Base-by-base conservation (phyloP, 2,797 vertebrate genomes). In the Protonibea diacanthus region DNA sequence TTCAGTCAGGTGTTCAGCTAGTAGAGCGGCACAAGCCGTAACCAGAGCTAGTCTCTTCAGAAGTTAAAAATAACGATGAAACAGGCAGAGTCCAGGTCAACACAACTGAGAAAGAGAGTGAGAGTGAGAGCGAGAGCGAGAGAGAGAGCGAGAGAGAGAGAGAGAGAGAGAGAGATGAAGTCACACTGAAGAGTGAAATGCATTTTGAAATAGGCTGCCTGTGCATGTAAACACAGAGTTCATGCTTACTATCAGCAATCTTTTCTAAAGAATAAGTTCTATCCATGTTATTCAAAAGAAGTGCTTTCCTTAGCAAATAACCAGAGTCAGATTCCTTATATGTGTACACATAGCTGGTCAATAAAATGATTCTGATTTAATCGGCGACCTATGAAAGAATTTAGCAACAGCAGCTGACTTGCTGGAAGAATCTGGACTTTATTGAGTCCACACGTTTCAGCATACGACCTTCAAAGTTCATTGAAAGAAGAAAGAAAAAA, bases 1-100 rank as follows among this genome's bases (percentile, higher is more conserved):
- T 62, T 82, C 76, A 40, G 84, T 86, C 78, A 87, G 86, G 84
- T 76, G 78, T 75, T 84, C 29, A 0, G 80, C 76, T 71, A 49
- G 72, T 45, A 42, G 68, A 81, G 77, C 56, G 21, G 38, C 48
- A 59, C 55, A 15, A 65, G 80, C 70, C 72, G 93, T 93, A 95
- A 95, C 93, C 86, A 93, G 91, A 95, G 93, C 89, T 88, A 74
- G 73, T 63, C 81, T 74, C 78, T 70, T 85, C 70, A 5, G 42
- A 76, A 70, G 94, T 90, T 95, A 95, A 94, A 95, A 95, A 95
- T 95, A 96, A 94, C 92, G 25, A 80, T 60, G 63, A 84, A 87
- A 90, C 57, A 69, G 69, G 69, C 71, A 51, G 58, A 83, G 74
- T 77, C 55, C 52, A 88, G 65, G 80, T 89, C 85, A 75, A 77